These are phyloP conservation scores for Pristionchus fissidentatus DNA, from an alignment of 2,888 invertebrate species.

Conservation along the genomic window DNA sequence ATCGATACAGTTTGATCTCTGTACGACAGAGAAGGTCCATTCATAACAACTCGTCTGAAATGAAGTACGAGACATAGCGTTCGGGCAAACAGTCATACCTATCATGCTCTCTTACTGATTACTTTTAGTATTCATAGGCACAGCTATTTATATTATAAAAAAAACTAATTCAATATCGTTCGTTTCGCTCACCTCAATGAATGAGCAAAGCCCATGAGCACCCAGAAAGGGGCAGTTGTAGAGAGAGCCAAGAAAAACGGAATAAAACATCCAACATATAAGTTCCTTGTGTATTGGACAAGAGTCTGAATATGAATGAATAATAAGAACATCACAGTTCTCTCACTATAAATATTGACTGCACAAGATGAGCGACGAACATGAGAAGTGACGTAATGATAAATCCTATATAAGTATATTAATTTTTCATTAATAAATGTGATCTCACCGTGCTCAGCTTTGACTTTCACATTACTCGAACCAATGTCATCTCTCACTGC, in stretches of 20 bases:
- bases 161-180: too few species aligned
- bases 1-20: too few species aligned
- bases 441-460: not conserved
- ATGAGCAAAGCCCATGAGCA: conserved; percentile 6
- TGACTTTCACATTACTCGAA: not conserved
- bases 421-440: not conserved
- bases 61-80: too few species aligned
- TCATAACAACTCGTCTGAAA: not conserved
- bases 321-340: not conserved
- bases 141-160: too few species aligned
- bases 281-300: too few species aligned
- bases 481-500: not conserved
- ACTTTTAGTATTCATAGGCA: too few species aligned
- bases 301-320: too few species aligned
- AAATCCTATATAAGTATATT: not conserved
- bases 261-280: not conserved
- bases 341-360: not conserved
- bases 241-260: not conserved
- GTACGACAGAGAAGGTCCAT: not conserved
- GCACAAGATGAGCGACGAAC: not conserved
- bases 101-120: too few species aligned
- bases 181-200: conserved; percentile 23
- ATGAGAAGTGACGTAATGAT: conserved; percentile 1
- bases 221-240: conserved; percentile 12
- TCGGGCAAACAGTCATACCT: too few species aligned